Base-by-base conservation (phyloP, 2,113 vertebrate species). In the Xiphorhynchus elegans region DNA sequence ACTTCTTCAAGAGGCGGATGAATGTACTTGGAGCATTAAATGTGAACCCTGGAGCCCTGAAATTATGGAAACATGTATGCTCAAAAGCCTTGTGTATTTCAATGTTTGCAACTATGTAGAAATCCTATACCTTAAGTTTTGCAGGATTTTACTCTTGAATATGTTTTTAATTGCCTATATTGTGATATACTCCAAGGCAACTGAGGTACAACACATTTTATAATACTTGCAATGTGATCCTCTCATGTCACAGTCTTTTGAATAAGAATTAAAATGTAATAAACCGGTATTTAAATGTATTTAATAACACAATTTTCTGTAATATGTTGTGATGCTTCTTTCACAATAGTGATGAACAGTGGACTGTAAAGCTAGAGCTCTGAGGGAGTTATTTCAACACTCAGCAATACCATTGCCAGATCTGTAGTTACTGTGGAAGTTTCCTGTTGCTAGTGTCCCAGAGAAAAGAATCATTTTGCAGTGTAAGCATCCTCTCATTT, bases 401-500 rank as follows among this genome's bases (percentile, higher is more conserved):
- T 58, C 40, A 70, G 56, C 60, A 90, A 56, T 66, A 63, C 21
- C 42, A 29, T 85, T 90, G 56, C 75, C 58, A 44, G 78, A 68
- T 90, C 46, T 63, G 47, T 55, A 78, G 56, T 90, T 86, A 67
- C 50, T 88, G 33, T 64, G 24, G 50, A 37, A 44, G 40, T 39
- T 93, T 94, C 56, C 76, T 82, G 82, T 56, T 86, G 44, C 42
- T 86, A 16, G 0, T 52, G 35, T 86, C 18, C 29, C 53, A 37
- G 24, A 84, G 59, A 66, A 91, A 77, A 84, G 16, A 39, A 81
- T 77, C 26, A 47, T 92, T 95, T 79, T 74, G 86, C 90, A 72
- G 55, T 37, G 52, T 86, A 93, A 94, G 53, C 77, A 86, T 93
- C 46, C 70, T 83, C 73, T 93, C 74, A 95, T 96, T 90, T 86